phyloP scores from a whole-genome alignment of 2,113 vertebrate species.

The Anguilla japonica region DNA sequence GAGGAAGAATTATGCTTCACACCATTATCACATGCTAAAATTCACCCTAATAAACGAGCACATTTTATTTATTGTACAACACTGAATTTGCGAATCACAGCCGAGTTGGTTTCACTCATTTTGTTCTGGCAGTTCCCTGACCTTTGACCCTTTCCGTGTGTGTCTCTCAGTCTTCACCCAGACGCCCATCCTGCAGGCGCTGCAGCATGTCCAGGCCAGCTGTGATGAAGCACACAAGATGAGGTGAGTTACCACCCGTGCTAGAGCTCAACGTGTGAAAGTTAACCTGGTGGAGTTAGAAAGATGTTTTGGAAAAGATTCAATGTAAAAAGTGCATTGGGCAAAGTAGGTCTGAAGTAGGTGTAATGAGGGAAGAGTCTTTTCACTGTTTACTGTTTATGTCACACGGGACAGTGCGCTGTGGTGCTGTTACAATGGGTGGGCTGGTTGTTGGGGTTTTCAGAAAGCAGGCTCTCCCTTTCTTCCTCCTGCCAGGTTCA shows the following conservation, averaged over 20 bases:
- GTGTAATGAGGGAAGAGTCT: neutral
- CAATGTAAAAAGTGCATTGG: neutral
- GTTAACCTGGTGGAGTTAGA: neutral
- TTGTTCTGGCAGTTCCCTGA: neutral
- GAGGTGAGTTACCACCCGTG: constrained; percentile 69
- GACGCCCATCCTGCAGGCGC: constrained; percentile 90
- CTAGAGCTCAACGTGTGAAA: neutral
- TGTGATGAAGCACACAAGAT: constrained; percentile 94
- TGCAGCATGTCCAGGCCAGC: constrained; percentile 95
- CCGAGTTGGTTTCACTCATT: neutral
- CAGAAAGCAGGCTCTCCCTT: neutral
- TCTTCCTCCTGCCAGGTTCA: constrained; percentile 72
- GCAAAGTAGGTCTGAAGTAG: neutral
- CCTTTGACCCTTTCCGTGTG: neutral
- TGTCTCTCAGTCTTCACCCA: constrained; percentile 82
- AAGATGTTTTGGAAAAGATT: neutral
- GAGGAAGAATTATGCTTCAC: neutral
- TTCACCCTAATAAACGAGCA: neutral
- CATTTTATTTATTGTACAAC: neutral
- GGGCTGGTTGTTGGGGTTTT: neutral
- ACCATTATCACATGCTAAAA: neutral
- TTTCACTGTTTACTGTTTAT: neutral
- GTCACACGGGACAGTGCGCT: neutral
- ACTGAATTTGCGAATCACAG: neutral
- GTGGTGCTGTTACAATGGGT: neutral